Base-by-base conservation (phyloP, 2,888 invertebrate species). In the Perizoma flavofasciatum region DNA sequence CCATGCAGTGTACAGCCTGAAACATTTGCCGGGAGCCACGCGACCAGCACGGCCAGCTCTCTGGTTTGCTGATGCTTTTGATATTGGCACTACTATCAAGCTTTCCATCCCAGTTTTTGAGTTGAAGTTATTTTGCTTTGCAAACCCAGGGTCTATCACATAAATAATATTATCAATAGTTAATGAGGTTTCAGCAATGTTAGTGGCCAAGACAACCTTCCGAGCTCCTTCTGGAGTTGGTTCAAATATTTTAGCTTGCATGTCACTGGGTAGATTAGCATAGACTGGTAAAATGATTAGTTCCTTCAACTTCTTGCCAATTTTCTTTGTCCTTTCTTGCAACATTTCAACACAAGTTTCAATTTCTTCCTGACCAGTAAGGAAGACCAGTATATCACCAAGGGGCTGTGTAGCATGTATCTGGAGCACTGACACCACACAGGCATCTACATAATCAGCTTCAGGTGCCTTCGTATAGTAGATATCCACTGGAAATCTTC, bases 401-500 rank as follows among this genome's bases (percentile, higher is more conserved):
- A 96, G 88, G 0, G 98, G 97, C 85, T 99, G 99, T 0, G 99
- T 99, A 5, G 98, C 97, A 88, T 99, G 99, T 72, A 99, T 99
- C 91, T 99, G 99, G 67, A 99, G 92, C 37, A 99, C 95, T 0
- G 99, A 98, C 0, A 98, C 98, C n/a, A 99, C 98, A 82, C 98
- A 96, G 0, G 99, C 99, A 85, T 99, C 99, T 49, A 99, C 96
- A 84, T 99, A 99, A 92, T 99, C 99, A 1, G 99, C 99, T 91
- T 99, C 99, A 0, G 99, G 99, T 0, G 99, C 99, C 93, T 98
- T 98, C 0, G 99, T 99, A 81, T 99, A 99, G 86, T 98, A 99
- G 75, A 99, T 98, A 82, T 99, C 98, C 0, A 99, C 99, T 1
- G 99, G 99, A 92, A 97, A 99, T 69, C 99, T 93, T 73, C 98